Percentiles rank a stretch among this genome's conserved stretches.
Evolutionary conservation across 2,888 invertebrate genomes (phyloP).

Genomic region (Morinoia aosen): DNA sequence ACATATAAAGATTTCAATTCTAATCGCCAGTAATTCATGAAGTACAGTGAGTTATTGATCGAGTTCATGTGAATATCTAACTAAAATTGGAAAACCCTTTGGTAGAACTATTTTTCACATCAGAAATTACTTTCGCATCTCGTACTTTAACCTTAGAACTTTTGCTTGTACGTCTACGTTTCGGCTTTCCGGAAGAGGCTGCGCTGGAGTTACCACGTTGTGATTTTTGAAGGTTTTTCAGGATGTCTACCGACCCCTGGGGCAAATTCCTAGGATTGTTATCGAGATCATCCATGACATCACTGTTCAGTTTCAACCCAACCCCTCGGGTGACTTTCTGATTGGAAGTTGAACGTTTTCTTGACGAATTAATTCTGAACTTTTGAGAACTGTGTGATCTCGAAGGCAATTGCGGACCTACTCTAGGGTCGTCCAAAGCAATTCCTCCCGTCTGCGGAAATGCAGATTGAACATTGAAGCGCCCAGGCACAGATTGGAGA

Average conservation of each 20-base stretch:
- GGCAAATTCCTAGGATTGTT: neutral
- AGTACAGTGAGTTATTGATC: neutral
- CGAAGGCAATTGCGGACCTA: conserved; percentile 12
- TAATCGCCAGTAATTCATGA: neutral
- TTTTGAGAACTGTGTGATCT: neutral
- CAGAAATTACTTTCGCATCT: neutral
- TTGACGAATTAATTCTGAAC: neutral
- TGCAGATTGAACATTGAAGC: neutral
- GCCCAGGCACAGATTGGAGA: neutral
- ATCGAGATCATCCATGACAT: neutral
- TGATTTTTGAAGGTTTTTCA: neutral
- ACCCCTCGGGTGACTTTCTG: neutral
- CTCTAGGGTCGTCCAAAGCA: conserved; percentile 13
- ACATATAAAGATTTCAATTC: neutral
- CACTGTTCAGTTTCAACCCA: neutral
- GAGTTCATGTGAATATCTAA: neutral
- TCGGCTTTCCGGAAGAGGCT: neutral
- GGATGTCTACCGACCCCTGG: neutral
- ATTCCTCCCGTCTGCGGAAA: neutral
- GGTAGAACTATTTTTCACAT: neutral
- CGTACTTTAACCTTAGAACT: neutral
- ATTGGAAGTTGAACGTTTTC: neutral
- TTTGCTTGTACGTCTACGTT: neutral
- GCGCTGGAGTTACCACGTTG: neutral
- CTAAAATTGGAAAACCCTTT: conserved; percentile 13